phyloP scores from a whole-genome alignment of 2,888 invertebrate species.

The Caenorhabditis doughertyi region DNA sequence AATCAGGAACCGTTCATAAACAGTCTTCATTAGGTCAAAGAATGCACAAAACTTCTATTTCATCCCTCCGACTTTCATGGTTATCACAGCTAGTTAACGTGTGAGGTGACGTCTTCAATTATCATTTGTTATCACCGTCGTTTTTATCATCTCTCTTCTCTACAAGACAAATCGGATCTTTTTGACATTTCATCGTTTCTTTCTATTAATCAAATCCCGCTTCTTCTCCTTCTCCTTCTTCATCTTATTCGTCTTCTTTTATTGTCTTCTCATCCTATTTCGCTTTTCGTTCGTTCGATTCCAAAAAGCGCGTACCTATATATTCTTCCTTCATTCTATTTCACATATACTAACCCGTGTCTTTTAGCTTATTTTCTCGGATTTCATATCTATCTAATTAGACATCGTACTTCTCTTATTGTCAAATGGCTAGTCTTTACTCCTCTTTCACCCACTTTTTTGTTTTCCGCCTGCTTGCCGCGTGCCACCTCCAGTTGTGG shows the following conservation, averaged over 20 bases:
- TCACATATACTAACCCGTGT: not conserved
- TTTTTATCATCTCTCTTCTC: constrained; percentile 2
- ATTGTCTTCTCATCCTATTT: constrained; percentile 26
- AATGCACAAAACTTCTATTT: no score
- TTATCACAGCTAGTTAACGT: constrained; percentile 17
- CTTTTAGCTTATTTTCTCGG: constrained; percentile 75
- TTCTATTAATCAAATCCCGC: constrained; percentile 49
- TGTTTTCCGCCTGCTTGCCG: constrained; percentile 12
- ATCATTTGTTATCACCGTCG: constrained; percentile 37
- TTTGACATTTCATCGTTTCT: constrained; percentile 44
- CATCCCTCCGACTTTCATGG: no score
- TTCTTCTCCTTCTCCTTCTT: constrained; percentile 24
- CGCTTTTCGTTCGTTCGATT: constrained; percentile 19
- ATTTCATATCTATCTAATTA: not conserved
- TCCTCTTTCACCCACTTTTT: not conserved
- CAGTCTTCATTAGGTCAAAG: no score
- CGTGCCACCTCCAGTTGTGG: constrained; percentile 43
- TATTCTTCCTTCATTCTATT: not conserved
- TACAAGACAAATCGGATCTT: constrained; percentile 44
- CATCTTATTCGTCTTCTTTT: constrained; percentile 26
- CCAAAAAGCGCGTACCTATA: constrained; percentile 13
- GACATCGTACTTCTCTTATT: not conserved
- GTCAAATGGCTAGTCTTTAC: not conserved
- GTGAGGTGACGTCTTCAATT: constrained; percentile 30
- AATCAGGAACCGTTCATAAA: no score